A percentile compares a stretch with the other conserved stretches of the same genome.
Conservation (phyloP, 2,888 invertebrate genomes). For the Drosophila infuscata region DNA sequence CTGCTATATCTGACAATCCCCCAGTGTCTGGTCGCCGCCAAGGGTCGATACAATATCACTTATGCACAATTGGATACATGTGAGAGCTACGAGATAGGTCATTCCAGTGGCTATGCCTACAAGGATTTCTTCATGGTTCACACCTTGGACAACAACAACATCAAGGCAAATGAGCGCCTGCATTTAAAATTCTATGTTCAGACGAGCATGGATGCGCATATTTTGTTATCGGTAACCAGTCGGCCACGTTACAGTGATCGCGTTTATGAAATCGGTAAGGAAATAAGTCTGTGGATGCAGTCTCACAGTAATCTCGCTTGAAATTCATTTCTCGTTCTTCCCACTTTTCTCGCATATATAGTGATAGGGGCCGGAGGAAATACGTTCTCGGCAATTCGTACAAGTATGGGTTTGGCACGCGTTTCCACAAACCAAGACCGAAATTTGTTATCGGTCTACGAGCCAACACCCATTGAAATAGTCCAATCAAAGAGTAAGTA, state of each 20-base stretch:
- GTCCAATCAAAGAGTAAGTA: conserved; percentile 86
- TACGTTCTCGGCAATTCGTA: conserved; percentile 89
- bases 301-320: not conserved
- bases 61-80: conserved; percentile 84
- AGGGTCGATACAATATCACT: conserved; percentile 79
- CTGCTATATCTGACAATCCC: conserved; percentile 36
- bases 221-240: conserved; percentile 87
- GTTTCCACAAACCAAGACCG: conserved; percentile 86
- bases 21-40: conserved; percentile 30
- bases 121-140: conserved; percentile 87
- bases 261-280: conserved; percentile 89
- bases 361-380: conserved; percentile 90
- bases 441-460: conserved; percentile 87
- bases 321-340: not conserved
- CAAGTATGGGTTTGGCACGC: conserved; percentile 87
- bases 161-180: conserved; percentile 74
- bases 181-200: conserved; percentile 90
- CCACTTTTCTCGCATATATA: conserved; percentile 32
- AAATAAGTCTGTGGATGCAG: not conserved
- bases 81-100: conserved; percentile 86
- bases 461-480: conserved; percentile 89
- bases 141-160: conserved; percentile 76
- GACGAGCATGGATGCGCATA: conserved; percentile 89
- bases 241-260: conserved; percentile 86
- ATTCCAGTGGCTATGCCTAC: conserved; percentile 86